phyloP scores from a whole-genome alignment of 2,888 invertebrate genomes.

The Atherix ibis region DNA sequence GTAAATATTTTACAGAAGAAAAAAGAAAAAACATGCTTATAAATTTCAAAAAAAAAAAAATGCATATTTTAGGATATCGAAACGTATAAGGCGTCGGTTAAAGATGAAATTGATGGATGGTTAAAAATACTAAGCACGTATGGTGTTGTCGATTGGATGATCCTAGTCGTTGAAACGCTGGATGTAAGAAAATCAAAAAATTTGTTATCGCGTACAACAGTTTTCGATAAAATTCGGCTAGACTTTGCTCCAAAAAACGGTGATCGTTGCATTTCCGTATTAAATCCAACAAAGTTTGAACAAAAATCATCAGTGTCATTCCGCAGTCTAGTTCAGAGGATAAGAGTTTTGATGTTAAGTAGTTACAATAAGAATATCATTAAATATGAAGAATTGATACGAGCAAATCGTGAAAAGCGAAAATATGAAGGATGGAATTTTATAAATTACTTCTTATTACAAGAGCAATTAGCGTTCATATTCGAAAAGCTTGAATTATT shows the following conservation, averaged over 20 bases:
- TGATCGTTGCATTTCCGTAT: conserved; percentile 73
- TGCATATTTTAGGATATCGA: conserved; percentile 63
- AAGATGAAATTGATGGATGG: conserved; percentile 84
- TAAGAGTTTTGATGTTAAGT: conserved; percentile 64
- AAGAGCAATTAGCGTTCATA: conserved; percentile 92
- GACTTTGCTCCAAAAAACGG: conserved; percentile 87
- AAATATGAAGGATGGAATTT: conserved; percentile 89
- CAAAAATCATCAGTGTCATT: conserved; percentile 82
- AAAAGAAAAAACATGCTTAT: too few species aligned
- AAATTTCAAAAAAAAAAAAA: too few species aligned
- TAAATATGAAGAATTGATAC: conserved; percentile 77
- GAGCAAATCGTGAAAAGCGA: conserved; percentile 76
- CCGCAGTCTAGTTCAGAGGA: conserved; percentile 65
- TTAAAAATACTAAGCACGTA: conserved; percentile 56
- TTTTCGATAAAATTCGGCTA: conserved; percentile 82
- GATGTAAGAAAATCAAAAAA: conserved; percentile 86
- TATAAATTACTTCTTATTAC: conserved; percentile 80
- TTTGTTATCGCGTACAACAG: conserved; percentile 78
- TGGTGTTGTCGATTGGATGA: conserved; percentile 81
- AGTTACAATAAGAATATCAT: conserved; percentile 76
- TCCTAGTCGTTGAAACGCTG: conserved; percentile 80
- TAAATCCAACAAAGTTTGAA: conserved; percentile 82
- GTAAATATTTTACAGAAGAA: too few species aligned
- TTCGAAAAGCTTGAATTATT: conserved; percentile 85
- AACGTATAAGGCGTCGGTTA: conserved; percentile 69